Percentiles rank a stretch among this genome's conserved stretches.
Evolutionary conservation across 2,888 invertebrate genomes (phyloP).

Genomic region (Suillia variegata): DNA sequence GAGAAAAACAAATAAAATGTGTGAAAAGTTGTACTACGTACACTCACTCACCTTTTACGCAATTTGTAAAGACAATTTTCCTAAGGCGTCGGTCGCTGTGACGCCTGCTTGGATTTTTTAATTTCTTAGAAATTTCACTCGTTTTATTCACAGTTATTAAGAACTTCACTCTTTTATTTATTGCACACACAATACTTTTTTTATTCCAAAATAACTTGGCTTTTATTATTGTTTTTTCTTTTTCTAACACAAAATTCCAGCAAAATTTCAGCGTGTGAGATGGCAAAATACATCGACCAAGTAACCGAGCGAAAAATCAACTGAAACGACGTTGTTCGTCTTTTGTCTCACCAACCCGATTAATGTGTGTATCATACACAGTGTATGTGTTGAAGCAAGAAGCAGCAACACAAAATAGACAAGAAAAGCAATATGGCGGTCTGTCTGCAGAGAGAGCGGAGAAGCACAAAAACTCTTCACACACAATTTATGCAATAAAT

Average conservation of each 20-base stretch:
- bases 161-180: too few relatives aligned
- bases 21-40: too few relatives aligned
- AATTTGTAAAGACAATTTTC: too few relatives aligned
- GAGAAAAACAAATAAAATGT: too few relatives aligned
- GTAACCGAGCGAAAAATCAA: not conserved
- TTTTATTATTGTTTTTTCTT: conserved; percentile 56
- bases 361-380: not conserved
- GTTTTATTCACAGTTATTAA: too few relatives aligned
- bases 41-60: too few relatives aligned
- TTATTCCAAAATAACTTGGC: too few relatives aligned
- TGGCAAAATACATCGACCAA: conserved; percentile 3
- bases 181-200: too few relatives aligned
- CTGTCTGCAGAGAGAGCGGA: too few relatives aligned
- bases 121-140: not conserved
- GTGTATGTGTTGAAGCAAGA: not conserved
- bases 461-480: too few relatives aligned
- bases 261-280: conserved; percentile 35
- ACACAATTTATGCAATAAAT: not conserved
- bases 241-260: conserved; percentile 55
- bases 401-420: conserved; percentile 27
- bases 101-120: not conserved
- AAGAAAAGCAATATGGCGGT: conserved; percentile 41
- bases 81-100: too few relatives aligned
- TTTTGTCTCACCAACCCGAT: conserved; percentile 8
- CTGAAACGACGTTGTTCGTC: not conserved